phyloP scores from a whole-genome alignment of 2,797 vertebrate genomes.

The Scolopax bukidnonensis region DNA sequence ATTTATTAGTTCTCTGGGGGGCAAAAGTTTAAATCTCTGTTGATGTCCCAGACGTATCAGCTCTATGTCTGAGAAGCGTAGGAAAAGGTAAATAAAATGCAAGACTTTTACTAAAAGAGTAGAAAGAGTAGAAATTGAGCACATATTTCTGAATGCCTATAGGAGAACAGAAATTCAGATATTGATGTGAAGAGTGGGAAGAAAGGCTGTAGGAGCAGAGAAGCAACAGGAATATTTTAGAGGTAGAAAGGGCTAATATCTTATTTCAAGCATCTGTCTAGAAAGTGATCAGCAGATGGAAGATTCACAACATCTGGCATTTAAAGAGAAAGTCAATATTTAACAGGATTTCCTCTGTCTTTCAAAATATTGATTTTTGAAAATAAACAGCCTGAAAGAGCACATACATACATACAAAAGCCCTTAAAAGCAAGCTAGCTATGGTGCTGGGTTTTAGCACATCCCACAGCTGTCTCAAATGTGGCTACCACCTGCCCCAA shows the following conservation, averaged over 20 bases:
- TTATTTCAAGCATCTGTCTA: slow-evolving; percentile 29
- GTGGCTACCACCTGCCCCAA: not conserved
- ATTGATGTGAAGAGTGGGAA: not conserved
- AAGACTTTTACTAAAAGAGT: not conserved
- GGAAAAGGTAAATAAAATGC: not conserved
- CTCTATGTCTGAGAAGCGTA: not conserved
- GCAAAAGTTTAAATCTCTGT: not conserved
- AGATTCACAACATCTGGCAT: slow-evolving; percentile 57
- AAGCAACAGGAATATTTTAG: not conserved
- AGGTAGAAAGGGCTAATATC: not conserved
- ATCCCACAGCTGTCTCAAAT: slow-evolving; percentile 4
- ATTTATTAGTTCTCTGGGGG: not conserved
- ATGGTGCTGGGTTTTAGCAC: not conserved
- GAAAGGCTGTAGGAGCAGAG: not conserved
- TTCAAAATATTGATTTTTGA: slow-evolving; percentile 64
- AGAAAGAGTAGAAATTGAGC: not conserved
- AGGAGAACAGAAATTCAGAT: not conserved
- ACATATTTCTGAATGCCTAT: not conserved
- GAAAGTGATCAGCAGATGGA: slow-evolving; percentile 42
- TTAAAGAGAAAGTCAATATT: slow-evolving; percentile 65
- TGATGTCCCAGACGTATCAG: not conserved
- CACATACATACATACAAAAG: not conserved
- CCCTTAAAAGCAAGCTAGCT: not conserved
- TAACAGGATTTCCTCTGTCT: slow-evolving; percentile 52
- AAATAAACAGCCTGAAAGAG: slow-evolving; percentile 17